These are phyloP conservation scores for Agrochola circellaris DNA, from an alignment of 2,888 invertebrate species.

Conservation along the genomic window DNA sequence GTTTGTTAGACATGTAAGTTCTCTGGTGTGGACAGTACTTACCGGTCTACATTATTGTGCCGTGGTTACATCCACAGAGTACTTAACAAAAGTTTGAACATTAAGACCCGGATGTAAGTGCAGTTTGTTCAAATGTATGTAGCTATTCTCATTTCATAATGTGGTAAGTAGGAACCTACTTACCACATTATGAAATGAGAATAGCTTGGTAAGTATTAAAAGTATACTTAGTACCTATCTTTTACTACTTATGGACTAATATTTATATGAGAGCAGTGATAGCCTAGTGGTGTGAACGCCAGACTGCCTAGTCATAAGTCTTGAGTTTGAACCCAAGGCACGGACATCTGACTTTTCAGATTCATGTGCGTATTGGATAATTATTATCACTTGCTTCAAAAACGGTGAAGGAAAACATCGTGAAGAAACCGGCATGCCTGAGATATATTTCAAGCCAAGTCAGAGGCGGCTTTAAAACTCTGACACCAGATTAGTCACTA, in stretches of 20 bases:
- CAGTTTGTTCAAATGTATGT: slow-evolving; percentile 20
- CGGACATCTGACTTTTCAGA: no score
- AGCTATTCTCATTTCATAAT: no score
- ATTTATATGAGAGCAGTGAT: neutral
- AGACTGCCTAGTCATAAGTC: no score
- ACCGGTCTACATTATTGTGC: neutral
- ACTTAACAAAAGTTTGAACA: slow-evolving; percentile 24
- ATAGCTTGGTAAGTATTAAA: neutral
- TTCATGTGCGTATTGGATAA: no score
- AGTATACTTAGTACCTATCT: neutral
- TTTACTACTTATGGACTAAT: neutral
- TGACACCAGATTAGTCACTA: no score
- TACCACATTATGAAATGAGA: neutral
- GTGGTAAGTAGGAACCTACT: neutral
- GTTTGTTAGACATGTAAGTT: neutral
- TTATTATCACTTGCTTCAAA: no score
- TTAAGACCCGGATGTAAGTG: slow-evolving; percentile 28
- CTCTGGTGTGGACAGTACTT: neutral
- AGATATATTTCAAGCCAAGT: no score
- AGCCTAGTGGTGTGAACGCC: no score
- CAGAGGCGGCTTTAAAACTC: no score
- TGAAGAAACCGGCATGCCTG: no score
- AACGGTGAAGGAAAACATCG: no score
- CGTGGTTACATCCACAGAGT: neutral
- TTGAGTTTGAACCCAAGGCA: no score